phyloP scores from a whole-genome alignment of 2,113 vertebrate genomes.

The Ceyx melanurus region DNA sequence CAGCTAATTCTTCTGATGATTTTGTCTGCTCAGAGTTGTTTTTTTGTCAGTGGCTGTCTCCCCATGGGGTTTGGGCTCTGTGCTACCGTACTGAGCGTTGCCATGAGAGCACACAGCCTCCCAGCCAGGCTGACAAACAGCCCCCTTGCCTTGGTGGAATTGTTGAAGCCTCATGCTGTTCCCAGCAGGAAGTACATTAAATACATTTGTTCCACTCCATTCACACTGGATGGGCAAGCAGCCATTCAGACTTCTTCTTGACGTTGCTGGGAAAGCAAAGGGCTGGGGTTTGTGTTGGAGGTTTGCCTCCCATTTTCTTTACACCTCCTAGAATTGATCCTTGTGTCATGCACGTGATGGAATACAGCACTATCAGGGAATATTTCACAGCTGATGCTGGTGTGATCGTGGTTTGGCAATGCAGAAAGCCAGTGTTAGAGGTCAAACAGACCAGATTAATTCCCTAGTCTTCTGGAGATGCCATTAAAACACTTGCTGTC shows the following conservation, averaged over 20 bases:
- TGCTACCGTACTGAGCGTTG: not conserved
- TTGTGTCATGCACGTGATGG: not conserved
- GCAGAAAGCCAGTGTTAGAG: not conserved
- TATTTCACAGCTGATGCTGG: not conserved
- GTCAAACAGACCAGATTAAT: not conserved
- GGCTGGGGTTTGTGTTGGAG: not conserved
- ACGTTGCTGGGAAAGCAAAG: conserved; percentile 29
- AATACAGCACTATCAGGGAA: not conserved
- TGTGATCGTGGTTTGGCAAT: not conserved
- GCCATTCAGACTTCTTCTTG: conserved; percentile 1
- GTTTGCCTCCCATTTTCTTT: not conserved
- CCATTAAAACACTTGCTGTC: not conserved
- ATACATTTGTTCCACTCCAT: conserved; percentile 57
- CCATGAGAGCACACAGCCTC: not conserved
- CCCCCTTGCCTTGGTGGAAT: not conserved
- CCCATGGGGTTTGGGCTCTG: not conserved
- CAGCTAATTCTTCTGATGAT: not conserved
- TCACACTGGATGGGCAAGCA: not conserved
- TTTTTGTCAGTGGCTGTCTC: not conserved
- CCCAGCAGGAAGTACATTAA: conserved; percentile 38
- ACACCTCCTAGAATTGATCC: not conserved
- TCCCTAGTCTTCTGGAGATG: not conserved
- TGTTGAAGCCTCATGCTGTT: conserved; percentile 47
- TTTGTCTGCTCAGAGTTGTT: not conserved
- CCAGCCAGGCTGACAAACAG: not conserved